A percentile compares a stretch with the other conserved stretches of the same genome.
Evolutionary conservation across 2,888 invertebrate species (phyloP).

Genomic region (Sialis lutaria): DNA sequence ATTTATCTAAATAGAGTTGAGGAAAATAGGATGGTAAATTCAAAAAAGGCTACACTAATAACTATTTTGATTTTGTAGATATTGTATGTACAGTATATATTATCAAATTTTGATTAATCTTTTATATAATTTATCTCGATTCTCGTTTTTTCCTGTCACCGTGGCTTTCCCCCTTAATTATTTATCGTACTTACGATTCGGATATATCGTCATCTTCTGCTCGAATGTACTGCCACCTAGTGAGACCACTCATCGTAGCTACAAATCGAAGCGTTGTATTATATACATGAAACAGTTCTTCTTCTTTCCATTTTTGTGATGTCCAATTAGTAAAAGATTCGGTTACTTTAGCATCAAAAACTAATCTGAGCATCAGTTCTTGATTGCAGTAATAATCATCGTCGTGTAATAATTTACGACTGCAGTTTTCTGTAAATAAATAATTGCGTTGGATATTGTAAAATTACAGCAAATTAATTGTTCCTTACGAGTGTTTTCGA

Average conservation of each 20-base stretch:
- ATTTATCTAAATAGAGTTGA: too few species aligned
- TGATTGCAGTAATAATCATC: conserved; percentile 71
- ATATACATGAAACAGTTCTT: conserved; percentile 41
- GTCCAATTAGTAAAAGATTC: conserved; percentile 32
- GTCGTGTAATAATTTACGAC: conserved; percentile 38
- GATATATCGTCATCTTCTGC: conserved; percentile 34
- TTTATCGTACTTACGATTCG: conserved; percentile 18
- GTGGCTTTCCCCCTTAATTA: too few species aligned
- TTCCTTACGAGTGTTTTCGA: not conserved
- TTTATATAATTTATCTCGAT: too few species aligned
- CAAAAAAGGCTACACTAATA: too few species aligned
- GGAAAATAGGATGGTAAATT: too few species aligned
- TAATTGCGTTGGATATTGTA: not conserved
- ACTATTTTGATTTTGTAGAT: too few species aligned
- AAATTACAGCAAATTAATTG: not conserved
- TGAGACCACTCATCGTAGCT: conserved; percentile 77
- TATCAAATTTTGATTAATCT: too few species aligned
- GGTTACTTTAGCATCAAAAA: conserved; percentile 74
- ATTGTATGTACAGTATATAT: too few species aligned
- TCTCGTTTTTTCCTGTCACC: too few species aligned
- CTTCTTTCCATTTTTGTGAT: conserved; percentile 30
- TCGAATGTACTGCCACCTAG: conserved; percentile 66
- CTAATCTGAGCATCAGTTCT: conserved; percentile 65
- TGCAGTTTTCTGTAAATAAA: conserved; percentile 43
- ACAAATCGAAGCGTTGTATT: conserved; percentile 65